Percentiles rank a stretch among this genome's conserved stretches.
These are phyloP conservation scores for Hirundichthys speculiger DNA, from an alignment of 2,113 vertebrate genomes.

Conservation along the genomic window DNA sequence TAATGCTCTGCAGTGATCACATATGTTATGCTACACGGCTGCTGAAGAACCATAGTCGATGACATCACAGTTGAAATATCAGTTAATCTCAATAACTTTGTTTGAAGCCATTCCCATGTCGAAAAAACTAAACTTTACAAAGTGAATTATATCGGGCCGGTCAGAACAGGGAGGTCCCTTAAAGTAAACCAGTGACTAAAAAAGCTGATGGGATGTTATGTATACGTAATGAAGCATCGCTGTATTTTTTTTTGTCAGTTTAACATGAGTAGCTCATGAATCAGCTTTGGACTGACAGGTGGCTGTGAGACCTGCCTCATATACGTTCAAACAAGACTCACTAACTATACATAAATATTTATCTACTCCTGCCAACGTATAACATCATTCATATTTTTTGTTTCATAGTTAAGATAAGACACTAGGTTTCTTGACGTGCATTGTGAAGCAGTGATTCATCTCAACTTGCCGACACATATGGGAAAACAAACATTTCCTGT, in stretches of 20 bases:
- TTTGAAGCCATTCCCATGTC: conserved; percentile 26
- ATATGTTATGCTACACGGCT: not conserved
- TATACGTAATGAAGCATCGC: conserved; percentile 21
- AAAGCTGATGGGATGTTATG: conserved; percentile 16
- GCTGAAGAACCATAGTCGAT: conserved; percentile 24
- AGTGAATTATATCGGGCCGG: conserved; percentile 21
- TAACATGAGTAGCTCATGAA: conserved; percentile 3
- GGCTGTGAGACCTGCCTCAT: conserved; percentile 35
- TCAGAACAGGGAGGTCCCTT: conserved; percentile 36
- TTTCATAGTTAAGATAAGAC: not conserved
- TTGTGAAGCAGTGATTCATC: conserved; percentile 26
- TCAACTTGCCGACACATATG: no score
- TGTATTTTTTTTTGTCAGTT: conserved; percentile 1
- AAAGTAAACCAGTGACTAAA: conserved; percentile 29
- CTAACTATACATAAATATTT: conserved; percentile 1
- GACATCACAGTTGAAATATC: conserved; percentile 46
- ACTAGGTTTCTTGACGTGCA: conserved; percentile 1
- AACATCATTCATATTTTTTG: conserved; percentile 9
- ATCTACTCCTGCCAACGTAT: not conserved
- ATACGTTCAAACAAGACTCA: conserved; percentile 49
- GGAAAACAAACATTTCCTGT: no score
- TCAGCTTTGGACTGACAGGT: conserved; percentile 54
- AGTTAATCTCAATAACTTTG: conserved; percentile 47
- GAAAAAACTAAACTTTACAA: conserved; percentile 18
- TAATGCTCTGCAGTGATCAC: not conserved